Percentiles rank a stretch among this genome's conserved stretches.
Conservation (phyloP, 2,797 vertebrate genomes). For the Acanthornis magna region DNA sequence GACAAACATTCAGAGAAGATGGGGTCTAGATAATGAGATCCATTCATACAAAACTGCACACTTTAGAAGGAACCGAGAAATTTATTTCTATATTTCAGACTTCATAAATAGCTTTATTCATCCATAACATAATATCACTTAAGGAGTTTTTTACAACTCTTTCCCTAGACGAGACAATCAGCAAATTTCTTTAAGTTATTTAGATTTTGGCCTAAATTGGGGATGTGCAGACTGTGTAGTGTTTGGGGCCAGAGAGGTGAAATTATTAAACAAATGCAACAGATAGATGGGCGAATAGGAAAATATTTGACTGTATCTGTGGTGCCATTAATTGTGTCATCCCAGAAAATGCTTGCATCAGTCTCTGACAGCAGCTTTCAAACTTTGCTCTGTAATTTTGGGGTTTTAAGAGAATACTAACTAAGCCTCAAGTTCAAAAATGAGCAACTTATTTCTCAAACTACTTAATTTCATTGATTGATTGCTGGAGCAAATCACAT, state of each 20-base stretch:
- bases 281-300: background rate
- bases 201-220: background rate
- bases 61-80: background rate
- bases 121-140: background rate
- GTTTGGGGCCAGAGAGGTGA: background rate
- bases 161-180: background rate
- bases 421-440: background rate
- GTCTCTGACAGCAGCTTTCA: background rate
- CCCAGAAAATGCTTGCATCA: background rate
- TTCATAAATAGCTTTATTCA: background rate
- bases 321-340: background rate
- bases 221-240: background rate
- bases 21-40: background rate
- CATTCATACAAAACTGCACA: background rate
- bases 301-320: background rate
- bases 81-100: background rate
- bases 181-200: background rate
- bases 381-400: background rate
- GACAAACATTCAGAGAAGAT: background rate
- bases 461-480: background rate
- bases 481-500: background rate
- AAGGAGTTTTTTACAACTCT: fast-evolving
- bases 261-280: background rate
- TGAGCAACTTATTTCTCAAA: background rate
- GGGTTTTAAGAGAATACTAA: background rate